Conservation (phyloP, 2,113 vertebrate genomes). For the Notechis scutatus region DNA sequence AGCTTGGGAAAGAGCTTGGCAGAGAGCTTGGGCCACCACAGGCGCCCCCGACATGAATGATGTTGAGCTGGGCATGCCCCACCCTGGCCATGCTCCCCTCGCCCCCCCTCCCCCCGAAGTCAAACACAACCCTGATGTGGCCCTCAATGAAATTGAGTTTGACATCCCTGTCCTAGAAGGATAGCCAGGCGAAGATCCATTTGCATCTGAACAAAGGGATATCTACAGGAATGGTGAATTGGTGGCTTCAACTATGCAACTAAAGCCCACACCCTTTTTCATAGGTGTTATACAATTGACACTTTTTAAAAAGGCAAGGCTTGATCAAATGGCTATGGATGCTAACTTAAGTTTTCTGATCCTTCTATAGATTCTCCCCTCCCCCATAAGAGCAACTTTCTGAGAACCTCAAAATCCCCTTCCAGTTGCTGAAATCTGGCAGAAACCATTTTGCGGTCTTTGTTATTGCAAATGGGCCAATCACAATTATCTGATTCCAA, state of each 20-base stretch:
- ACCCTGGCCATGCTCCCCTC: too few relatives aligned
- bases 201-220: neutral
- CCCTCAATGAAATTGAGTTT: too few relatives aligned
- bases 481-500: neutral
- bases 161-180: too few relatives aligned
- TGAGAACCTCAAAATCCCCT: neutral
- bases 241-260: neutral
- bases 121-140: too few relatives aligned
- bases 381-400: neutral
- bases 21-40: too few relatives aligned
- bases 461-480: neutral
- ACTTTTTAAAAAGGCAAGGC: neutral
- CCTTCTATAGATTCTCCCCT: neutral
- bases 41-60: too few relatives aligned
- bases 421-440: neutral
- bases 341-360: neutral
- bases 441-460: neutral
- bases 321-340: neutral
- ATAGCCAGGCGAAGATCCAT: neutral
- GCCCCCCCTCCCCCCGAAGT: accelerated
- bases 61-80: too few relatives aligned
- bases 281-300: neutral
- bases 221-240: neutral
- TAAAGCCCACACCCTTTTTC: neutral
- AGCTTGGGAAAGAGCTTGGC: too few relatives aligned